Conservation (phyloP, 1,140 invertebrate species). For the Planococcus citri region DNA sequence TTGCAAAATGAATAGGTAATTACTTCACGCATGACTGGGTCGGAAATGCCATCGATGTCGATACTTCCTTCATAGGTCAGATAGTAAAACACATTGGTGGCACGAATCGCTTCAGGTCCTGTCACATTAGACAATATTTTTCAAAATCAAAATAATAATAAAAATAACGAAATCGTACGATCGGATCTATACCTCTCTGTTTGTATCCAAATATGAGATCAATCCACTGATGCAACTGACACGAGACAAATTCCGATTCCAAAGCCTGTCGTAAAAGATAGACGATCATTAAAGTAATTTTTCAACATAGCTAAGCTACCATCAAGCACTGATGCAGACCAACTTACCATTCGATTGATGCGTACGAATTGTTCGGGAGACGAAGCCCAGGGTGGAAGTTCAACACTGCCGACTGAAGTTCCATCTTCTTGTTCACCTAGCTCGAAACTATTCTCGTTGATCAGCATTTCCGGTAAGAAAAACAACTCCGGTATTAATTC, state of each 20-base stretch:
- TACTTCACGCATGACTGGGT: slow-evolving; percentile 77
- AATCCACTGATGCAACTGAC: slow-evolving; percentile 99
- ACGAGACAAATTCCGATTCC: slow-evolving; percentile 98
- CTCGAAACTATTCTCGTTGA: slow-evolving; percentile 76
- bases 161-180: background rate
- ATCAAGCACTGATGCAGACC: too few species aligned
- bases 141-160: slow-evolving; percentile 7
- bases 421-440: slow-evolving; percentile 79
- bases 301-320: background rate
- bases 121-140: too few species aligned
- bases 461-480: slow-evolving; percentile 98
- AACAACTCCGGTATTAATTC: slow-evolving; percentile 98
- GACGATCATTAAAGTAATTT: background rate
- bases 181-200: slow-evolving; percentile 80
- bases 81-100: slow-evolving; percentile 98
- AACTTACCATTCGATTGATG: slow-evolving; percentile 81
- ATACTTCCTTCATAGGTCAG: slow-evolving; percentile 97
- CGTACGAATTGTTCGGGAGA: slow-evolving; percentile 94
- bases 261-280: slow-evolving; percentile 52
- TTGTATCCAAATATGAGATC: slow-evolving; percentile 99
- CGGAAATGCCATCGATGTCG: slow-evolving; percentile 78
- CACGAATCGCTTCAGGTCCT: slow-evolving; percentile 91
- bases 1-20: background rate
- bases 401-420: slow-evolving; percentile 69
- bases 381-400: slow-evolving; percentile 90